Percentiles rank a stretch among this genome's conserved stretches.
Conservation (phyloP, 2,113 vertebrate genomes). For the Cavia aperea region DNA sequence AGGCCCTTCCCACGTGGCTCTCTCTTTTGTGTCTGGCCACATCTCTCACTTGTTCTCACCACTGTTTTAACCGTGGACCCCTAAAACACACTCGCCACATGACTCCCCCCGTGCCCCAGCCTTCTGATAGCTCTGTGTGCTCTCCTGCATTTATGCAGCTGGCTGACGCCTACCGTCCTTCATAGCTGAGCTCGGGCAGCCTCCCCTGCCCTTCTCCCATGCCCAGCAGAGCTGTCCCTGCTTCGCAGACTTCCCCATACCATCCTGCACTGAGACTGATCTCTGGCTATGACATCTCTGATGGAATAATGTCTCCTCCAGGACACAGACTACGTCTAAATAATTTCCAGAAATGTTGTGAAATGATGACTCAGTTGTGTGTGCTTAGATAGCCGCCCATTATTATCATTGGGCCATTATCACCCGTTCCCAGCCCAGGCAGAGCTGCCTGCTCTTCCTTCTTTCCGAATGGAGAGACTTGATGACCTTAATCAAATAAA, state of each 20-base stretch:
- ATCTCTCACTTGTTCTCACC: background rate
- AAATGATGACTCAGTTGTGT: background rate
- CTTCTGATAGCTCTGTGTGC: background rate
- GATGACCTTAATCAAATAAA: slow-evolving; percentile 9
- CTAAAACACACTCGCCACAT: background rate
- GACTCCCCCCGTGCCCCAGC: background rate
- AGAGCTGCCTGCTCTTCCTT: background rate
- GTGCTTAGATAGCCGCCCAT: background rate
- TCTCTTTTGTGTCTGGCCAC: background rate
- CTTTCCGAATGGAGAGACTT: slow-evolving; percentile 12
- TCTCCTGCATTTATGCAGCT: background rate
- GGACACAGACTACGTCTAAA: background rate
- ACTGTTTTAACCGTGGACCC: background rate
- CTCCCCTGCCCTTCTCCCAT: background rate
- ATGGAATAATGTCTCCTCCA: background rate
- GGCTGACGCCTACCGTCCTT: background rate
- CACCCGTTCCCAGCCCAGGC: background rate
- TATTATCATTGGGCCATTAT: background rate
- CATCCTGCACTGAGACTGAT: background rate
- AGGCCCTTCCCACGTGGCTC: background rate
- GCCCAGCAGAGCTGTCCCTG: background rate
- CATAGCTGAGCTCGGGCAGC: background rate
- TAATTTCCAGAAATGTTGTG: slow-evolving; percentile 6
- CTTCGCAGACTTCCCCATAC: background rate
- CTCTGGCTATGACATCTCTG: background rate